Percentiles rank a stretch among this genome's conserved stretches.
Conservation (phyloP, 2,797 vertebrate species). For the Erpetoichthys calabaricus region DNA sequence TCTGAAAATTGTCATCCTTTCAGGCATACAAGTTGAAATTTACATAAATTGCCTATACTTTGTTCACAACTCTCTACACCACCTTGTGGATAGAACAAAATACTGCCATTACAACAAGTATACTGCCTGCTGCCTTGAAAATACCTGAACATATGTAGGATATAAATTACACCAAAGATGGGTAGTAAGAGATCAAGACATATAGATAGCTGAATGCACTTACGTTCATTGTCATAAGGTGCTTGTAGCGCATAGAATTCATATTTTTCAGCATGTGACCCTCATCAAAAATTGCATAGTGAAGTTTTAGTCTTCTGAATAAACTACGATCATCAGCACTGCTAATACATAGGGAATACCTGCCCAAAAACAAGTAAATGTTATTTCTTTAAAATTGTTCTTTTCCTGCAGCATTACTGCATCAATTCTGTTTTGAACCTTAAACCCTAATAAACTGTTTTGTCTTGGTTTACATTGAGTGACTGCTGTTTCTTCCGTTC, state of each 20-base stretch:
- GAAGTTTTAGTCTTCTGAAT: constrained; percentile 71
- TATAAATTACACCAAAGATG: too few species aligned
- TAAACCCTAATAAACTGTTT: constrained; percentile 2
- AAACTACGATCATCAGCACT: constrained; percentile 74
- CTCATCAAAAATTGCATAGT: constrained; percentile 89
- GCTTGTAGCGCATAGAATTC: constrained; percentile 80
- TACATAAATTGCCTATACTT: too few species aligned
- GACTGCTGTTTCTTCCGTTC: neutral
- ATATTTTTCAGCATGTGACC: constrained; percentile 98
- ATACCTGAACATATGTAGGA: too few species aligned
- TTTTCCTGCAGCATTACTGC: neutral
- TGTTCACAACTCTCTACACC: too few species aligned
- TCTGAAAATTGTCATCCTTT: too few species aligned
- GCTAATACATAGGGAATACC: constrained; percentile 81
- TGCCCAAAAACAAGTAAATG: constrained; percentile 26
- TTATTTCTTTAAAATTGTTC: constrained; percentile 1
- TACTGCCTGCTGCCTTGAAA: too few species aligned
- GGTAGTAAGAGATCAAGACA: too few species aligned
- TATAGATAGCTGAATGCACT: constrained; percentile 26
- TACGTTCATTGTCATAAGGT: constrained; percentile 91
- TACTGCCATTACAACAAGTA: too few species aligned
- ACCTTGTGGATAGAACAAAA: too few species aligned
- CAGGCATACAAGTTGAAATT: too few species aligned
- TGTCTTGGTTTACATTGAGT: neutral
- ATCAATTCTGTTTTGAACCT: neutral